Evolutionary conservation across 2,888 invertebrate genomes (phyloP).

Genomic region (Autographa pulchrina): DNA sequence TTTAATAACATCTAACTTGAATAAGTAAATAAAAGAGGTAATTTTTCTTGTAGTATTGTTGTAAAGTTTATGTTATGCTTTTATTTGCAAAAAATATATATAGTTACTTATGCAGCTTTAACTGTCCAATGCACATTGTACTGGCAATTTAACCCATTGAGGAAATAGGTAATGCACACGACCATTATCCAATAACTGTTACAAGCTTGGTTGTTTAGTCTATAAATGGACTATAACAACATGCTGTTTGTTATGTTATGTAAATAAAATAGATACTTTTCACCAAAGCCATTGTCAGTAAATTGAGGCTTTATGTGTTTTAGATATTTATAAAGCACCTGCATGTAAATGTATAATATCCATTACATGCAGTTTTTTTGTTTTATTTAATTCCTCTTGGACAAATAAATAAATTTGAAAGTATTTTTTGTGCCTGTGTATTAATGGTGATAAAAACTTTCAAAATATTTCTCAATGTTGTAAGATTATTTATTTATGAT

Average conservation of each 20-base stretch:
- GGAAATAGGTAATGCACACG: neutral
- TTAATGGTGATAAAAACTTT: neutral
- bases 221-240: neutral
- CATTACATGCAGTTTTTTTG: neutral
- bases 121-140: slow-evolving; percentile 1
- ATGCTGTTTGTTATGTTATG: neutral
- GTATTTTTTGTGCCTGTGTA: neutral
- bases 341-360: slow-evolving; percentile 4
- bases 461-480: neutral
- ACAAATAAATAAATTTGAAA: neutral
- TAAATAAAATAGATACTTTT: too few species aligned
- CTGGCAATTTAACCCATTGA: slow-evolving; percentile 3
- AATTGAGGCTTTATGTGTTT: slow-evolving; percentile 2
- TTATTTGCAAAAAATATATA: neutral
- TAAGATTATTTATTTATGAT: neutral
- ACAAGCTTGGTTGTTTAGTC: neutral
- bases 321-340: neutral
- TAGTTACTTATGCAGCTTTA: slow-evolving; percentile 1
- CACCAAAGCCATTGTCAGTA: neutral
- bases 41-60: neutral
- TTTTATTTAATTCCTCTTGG: neutral
- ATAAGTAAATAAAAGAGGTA: too few species aligned
- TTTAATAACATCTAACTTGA: neutral
- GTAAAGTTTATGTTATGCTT: neutral
- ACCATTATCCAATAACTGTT: slow-evolving; percentile 8